Conservation (phyloP, 2,797 vertebrate species). For the Uromys caudimaculatus region DNA sequence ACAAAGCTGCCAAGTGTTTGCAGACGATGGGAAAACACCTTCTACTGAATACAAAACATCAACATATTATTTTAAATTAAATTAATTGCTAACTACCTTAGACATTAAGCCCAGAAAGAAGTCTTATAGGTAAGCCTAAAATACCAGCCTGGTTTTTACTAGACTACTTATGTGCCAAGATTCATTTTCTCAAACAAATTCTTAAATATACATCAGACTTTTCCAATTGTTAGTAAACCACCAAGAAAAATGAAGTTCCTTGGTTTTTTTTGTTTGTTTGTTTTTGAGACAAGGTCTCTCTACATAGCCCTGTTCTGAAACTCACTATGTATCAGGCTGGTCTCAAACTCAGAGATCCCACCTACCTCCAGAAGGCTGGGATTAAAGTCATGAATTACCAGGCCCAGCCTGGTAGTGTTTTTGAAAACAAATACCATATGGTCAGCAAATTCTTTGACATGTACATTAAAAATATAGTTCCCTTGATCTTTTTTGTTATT, state of each 20-base stretch:
- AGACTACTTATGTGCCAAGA: background rate
- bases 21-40: background rate
- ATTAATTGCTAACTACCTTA: constrained; percentile 19
- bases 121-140: background rate
- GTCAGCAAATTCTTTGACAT: constrained; percentile 25
- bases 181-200: constrained; percentile 60
- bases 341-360: background rate
- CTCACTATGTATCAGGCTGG: background rate
- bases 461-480: background rate
- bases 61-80: constrained; percentile 61
- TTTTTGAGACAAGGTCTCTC: background rate
- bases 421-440: background rate
- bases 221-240: constrained; percentile 16
- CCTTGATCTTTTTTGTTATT: background rate
- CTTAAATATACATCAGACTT: background rate
- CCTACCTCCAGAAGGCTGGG: background rate
- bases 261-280: background rate
- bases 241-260: constrained; percentile 27
- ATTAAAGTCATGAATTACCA: background rate
- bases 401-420: too few relatives aligned
- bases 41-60: constrained; percentile 25
- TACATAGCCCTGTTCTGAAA: background rate
- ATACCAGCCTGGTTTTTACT: constrained; percentile 37
- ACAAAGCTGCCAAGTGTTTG: constrained; percentile 11
- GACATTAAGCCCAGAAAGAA: constrained; percentile 8